These are phyloP conservation scores for Calephelis perditalis DNA, from an alignment of 2,888 invertebrate genomes.

Conservation along the genomic window DNA sequence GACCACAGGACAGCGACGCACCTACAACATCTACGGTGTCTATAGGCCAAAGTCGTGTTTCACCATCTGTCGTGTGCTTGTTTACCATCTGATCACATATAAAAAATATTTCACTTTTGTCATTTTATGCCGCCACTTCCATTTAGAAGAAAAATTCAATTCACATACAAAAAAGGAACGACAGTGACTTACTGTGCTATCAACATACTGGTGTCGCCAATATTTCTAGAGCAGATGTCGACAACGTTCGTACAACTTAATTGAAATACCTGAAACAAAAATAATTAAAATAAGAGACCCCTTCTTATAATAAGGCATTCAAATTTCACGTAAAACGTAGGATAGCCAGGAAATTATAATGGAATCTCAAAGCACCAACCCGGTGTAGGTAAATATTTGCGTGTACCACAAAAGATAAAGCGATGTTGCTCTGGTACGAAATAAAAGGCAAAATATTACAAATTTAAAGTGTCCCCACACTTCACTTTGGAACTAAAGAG, in stretches of 20 bases:
- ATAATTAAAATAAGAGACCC: constrained; percentile 9
- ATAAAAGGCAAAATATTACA: constrained; percentile 55
- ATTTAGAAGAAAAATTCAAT: too few relatives aligned
- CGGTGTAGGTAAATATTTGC: constrained; percentile 58
- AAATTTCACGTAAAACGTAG: constrained; percentile 2
- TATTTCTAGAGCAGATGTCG: neutral
- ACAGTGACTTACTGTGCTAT: too few relatives aligned
- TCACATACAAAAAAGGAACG: too few relatives aligned
- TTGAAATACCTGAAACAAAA: constrained; percentile 17
- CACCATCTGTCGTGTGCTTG: too few relatives aligned
- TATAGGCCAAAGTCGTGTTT: too few relatives aligned
- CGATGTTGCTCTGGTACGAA: constrained; percentile 50
- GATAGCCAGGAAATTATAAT: constrained; percentile 50
- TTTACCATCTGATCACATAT: too few relatives aligned
- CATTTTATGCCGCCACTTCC: too few relatives aligned
- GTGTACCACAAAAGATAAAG: constrained; percentile 57
- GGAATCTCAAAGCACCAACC: constrained; percentile 50
- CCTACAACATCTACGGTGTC: too few relatives aligned
- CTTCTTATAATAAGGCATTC: neutral
- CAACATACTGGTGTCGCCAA: neutral
- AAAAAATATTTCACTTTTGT: too few relatives aligned
- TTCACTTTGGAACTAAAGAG: too few relatives aligned
- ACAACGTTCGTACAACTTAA: constrained; percentile 4
- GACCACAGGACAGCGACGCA: too few relatives aligned
- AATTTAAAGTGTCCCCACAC: too few relatives aligned